A percentile compares a stretch with the other conserved stretches of the same genome.
These are phyloP conservation scores for Julus scandinavius DNA, from an alignment of 2,888 invertebrate genomes.

Conservation along the genomic window DNA sequence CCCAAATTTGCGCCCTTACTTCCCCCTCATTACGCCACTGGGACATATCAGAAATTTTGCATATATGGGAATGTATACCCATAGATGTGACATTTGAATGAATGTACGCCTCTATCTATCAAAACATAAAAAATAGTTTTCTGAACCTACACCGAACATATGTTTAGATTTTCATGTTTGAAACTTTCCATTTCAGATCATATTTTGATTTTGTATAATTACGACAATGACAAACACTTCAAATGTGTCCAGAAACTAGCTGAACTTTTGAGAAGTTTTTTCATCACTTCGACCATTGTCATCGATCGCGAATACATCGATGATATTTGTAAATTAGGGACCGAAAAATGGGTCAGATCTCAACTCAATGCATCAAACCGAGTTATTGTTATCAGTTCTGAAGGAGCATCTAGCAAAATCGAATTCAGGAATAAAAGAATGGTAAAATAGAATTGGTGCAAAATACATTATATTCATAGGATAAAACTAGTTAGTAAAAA, in stretches of 20 bases:
- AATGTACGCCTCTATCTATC: too few species aligned
- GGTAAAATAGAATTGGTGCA: neutral
- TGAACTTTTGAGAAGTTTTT: neutral
- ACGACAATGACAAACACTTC: conserved; percentile 4
- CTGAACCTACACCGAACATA: neutral
- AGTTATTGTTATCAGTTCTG: conserved; percentile 2
- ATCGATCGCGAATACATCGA: neutral
- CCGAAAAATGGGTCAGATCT: neutral
- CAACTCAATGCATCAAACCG: neutral
- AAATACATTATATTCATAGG: neutral
- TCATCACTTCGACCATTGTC: neutral
- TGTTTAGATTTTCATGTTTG: neutral
- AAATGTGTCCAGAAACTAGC: neutral
- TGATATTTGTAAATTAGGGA: neutral
- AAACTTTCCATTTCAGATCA: neutral
- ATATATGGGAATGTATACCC: too few species aligned
- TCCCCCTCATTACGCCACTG: too few species aligned
- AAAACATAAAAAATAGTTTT: too few species aligned
- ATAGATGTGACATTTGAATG: too few species aligned
- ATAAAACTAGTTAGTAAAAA: neutral
- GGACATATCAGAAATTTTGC: too few species aligned
- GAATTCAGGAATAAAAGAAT: neutral
- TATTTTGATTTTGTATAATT: conserved; percentile 5
- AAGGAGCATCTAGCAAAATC: conserved; percentile 2
- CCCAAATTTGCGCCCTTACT: too few species aligned